Evolutionary conservation across 2,113 vertebrate species (phyloP).

Genomic region (Peromyscus californicus): DNA sequence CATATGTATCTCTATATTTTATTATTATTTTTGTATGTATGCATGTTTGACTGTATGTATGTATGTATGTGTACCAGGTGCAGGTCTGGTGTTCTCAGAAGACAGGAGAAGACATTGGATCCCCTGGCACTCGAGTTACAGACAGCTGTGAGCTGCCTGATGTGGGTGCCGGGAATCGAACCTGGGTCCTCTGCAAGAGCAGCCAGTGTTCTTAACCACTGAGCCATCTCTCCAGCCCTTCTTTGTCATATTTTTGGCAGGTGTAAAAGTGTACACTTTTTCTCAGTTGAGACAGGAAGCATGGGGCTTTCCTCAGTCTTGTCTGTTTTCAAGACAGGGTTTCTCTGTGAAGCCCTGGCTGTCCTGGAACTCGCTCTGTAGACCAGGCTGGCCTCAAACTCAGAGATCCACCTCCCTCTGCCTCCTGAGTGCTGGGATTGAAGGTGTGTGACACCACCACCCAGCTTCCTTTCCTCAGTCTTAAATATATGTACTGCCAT

Average conservation of each 20-base stretch:
- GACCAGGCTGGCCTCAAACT: background rate
- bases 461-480: background rate
- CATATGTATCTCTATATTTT: background rate
- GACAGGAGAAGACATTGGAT: background rate
- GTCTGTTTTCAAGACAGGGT: background rate
- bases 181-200: background rate
- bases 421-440: background rate
- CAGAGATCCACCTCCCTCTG: background rate
- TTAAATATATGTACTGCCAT: background rate
- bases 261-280: slow-evolving; percentile 10
- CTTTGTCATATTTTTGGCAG: background rate
- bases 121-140: background rate
- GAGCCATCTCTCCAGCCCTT: background rate
- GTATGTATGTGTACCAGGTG: background rate
- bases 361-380: too few species aligned
- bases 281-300: background rate
- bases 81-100: background rate
- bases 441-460: background rate
- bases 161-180: background rate
- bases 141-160: background rate
- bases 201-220: background rate
- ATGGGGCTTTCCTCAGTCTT: background rate
- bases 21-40: background rate
- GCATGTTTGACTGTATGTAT: background rate
- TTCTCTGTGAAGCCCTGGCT: too few species aligned